Evolutionary conservation across 2,888 invertebrate genomes (phyloP), one percentile per base, ranked within the genome.

Genomic region (Trichopria drosophilae): DNA sequence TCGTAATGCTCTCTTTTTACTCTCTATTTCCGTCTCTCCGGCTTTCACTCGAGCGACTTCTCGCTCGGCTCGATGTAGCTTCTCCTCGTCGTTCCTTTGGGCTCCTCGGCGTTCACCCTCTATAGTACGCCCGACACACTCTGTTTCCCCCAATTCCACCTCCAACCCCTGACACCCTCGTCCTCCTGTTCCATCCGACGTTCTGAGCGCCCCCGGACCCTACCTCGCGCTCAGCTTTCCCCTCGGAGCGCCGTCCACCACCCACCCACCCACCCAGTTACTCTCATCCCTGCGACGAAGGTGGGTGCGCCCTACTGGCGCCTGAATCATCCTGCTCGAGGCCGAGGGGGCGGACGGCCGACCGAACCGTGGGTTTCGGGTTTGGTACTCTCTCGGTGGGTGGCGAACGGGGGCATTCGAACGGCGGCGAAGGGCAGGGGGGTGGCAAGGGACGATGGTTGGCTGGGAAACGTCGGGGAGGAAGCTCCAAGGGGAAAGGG

Each of bases 241-340:
- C 41, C n/a, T n/a, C n/a, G n/a, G n/a, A n/a, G n/a, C n/a, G n/a
- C n/a, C n/a, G n/a, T n/a, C n/a, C n/a, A 43, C 53, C n/a, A n/a
- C n/a, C n/a, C n/a, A n/a, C 57, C 53, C 35, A 44, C 37, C 34
- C 41, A 39, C 49, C 34, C 45, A 42, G 35, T 48, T 55, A 52
- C 58, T 56, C n/a, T n/a, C n/a, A n/a, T n/a, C n/a, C 55, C 58
- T 68, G 64, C 59, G 61, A 49, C 60, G 68, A 72, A 74, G 73
- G 74, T 74, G 72, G 73, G 72, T 72, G 74, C 74, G 73, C 71
- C 74, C 74, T 69, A 73, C 71, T 73, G 74, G 74, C 74, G 74
- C 74, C 73, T 74, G 74, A 74, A 74, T 73, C 74, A 74, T 73
- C 73, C 73, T 69, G 72, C 71, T 70, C 65, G 72, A 72, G 72